Evolutionary conservation across 2,113 vertebrate species (phyloP).

Genomic region (Daubentonia madagascariensis): DNA sequence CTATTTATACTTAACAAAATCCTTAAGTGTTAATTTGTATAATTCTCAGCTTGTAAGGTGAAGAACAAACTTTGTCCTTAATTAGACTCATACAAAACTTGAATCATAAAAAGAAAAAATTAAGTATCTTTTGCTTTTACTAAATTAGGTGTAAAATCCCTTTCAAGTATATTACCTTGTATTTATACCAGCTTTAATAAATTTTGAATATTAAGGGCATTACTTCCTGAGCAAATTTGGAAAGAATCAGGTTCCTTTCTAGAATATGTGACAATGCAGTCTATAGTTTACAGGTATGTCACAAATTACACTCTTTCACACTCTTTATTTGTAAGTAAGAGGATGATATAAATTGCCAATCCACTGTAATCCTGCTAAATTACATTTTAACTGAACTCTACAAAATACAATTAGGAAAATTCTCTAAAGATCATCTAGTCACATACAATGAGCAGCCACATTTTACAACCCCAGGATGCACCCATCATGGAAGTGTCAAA

Average conservation of each 20-base stretch:
- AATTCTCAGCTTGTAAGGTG: neutral
- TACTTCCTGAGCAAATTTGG: neutral
- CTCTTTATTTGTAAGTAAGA: neutral
- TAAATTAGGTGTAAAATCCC: neutral
- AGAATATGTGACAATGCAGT: neutral
- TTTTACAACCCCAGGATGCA: neutral
- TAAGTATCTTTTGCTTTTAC: neutral
- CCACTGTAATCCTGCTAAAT: neutral
- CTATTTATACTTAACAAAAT: neutral
- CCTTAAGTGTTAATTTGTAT: slow-evolving; percentile 31
- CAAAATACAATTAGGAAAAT: neutral
- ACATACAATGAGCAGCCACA: too few species aligned
- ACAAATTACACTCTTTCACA: neutral
- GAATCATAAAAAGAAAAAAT: neutral
- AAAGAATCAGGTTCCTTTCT: neutral
- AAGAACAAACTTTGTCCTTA: neutral
- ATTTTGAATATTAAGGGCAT: neutral
- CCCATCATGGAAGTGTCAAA: neutral
- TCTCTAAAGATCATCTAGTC: neutral
- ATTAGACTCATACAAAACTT: neutral
- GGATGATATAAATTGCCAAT: neutral
- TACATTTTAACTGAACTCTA: neutral
- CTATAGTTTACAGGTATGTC: neutral
- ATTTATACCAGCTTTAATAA: neutral
- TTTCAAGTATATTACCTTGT: neutral